Percentiles rank a stretch among this genome's conserved stretches.
phyloP scores from a whole-genome alignment of 2,797 vertebrate species.

The Rhinophrynus dorsalis region DNA sequence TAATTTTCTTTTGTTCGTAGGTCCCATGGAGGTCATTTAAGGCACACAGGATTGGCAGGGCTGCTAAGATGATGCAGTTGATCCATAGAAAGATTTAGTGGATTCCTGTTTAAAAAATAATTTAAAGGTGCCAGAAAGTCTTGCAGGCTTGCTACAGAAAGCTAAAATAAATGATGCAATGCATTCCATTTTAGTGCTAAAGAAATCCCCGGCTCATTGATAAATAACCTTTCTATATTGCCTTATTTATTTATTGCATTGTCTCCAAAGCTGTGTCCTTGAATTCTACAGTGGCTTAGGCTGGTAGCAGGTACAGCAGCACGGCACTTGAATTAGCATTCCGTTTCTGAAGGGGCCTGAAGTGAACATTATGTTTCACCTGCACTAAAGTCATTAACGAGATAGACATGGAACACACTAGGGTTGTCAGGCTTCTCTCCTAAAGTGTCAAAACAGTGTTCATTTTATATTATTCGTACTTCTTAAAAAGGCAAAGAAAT shows the following conservation, averaged over 20 bases:
- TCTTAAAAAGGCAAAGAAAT: too few relatives aligned
- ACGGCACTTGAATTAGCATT: slow-evolving; percentile 8
- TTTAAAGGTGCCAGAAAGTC: background rate
- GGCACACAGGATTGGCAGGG: slow-evolving; percentile 2
- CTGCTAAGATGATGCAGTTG: slow-evolving; percentile 1
- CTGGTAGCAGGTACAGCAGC: background rate
- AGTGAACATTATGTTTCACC: background rate
- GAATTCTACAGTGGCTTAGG: slow-evolving; percentile 6
- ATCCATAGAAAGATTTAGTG: slow-evolving; percentile 15
- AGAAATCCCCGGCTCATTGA: background rate
- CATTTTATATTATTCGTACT: too few relatives aligned
- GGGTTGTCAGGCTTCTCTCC: background rate
- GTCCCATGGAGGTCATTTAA: background rate
- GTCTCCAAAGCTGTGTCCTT: slow-evolving; percentile 12
- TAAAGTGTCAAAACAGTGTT: background rate
- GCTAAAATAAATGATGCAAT: slow-evolving; percentile 3
- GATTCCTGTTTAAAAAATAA: slow-evolving; percentile 13
- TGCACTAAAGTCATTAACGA: background rate
- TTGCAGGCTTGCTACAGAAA: background rate
- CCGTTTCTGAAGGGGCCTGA: background rate
- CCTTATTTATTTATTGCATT: slow-evolving; percentile 4
- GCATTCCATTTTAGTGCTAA: slow-evolving; percentile 9
- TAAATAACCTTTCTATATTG: slow-evolving; percentile 1
- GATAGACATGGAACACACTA: background rate
- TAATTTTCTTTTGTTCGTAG: too few relatives aligned